These are phyloP conservation scores for Tokudaia tokunoshimensis DNA, from an alignment of 2,797 vertebrate species.

Conservation along the genomic window DNA sequence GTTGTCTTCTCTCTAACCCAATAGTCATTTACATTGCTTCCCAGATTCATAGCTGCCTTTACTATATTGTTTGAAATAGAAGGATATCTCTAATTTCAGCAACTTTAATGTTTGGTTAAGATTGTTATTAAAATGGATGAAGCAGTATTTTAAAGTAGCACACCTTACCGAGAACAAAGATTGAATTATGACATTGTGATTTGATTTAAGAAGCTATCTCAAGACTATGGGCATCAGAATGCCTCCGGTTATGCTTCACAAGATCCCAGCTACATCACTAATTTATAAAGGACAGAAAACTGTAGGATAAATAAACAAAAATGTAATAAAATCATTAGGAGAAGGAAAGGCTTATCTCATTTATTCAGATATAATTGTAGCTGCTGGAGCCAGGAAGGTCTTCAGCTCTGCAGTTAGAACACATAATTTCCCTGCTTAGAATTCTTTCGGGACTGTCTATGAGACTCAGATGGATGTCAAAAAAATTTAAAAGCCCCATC, in stretches of 20 bases:
- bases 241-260: slow-evolving; percentile 12
- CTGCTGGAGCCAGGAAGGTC: slow-evolving; percentile 58
- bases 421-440: slow-evolving; percentile 50
- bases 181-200: slow-evolving; percentile 62
- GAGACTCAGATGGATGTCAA: slow-evolving; percentile 51
- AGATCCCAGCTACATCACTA: slow-evolving; percentile 45
- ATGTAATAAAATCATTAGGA: slow-evolving; percentile 64
- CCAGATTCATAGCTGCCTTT: slow-evolving; percentile 15
- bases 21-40: slow-evolving; percentile 45
- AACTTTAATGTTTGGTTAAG: slow-evolving; percentile 75
- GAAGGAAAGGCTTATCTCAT: slow-evolving; percentile 61
- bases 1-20: slow-evolving; percentile 15
- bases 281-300: slow-evolving; percentile 62
- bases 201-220: slow-evolving; percentile 66
- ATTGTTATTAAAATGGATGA: slow-evolving; percentile 32
- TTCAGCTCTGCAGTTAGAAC: slow-evolving; percentile 6
- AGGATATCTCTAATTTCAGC: slow-evolving; percentile 34
- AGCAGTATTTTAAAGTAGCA: slow-evolving; percentile 65
- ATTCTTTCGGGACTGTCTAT: slow-evolving; percentile 11
- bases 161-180: slow-evolving; percentile 65
- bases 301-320: slow-evolving; percentile 60
- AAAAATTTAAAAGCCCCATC: neutral
- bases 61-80: slow-evolving; percentile 47
- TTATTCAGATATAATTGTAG: slow-evolving; percentile 63
- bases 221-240: slow-evolving; percentile 61